Conservation (phyloP, 2,113 vertebrate genomes). For the Podarcis muralis region DNA sequence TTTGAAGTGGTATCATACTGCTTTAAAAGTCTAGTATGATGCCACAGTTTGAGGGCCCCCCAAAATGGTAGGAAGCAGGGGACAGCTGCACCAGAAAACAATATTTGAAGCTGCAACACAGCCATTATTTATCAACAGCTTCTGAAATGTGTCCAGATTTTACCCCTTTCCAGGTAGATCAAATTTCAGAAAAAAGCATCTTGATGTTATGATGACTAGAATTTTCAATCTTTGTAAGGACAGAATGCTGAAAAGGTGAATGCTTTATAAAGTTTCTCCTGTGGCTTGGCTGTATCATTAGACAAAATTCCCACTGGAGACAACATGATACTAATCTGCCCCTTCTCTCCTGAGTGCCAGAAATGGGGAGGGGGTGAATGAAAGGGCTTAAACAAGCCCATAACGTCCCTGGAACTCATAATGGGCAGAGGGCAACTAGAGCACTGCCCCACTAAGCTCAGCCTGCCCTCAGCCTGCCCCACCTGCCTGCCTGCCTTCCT, state of each 20-base stretch:
- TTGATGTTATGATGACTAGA: neutral
- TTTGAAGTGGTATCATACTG: too few relatives aligned
- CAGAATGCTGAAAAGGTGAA: neutral
- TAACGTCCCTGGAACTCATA: too few relatives aligned
- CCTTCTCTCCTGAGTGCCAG: neutral
- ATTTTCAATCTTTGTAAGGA: neutral
- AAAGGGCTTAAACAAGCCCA: neutral
- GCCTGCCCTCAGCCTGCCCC: too few relatives aligned
- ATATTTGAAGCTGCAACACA: neutral
- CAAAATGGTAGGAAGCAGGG: neutral
- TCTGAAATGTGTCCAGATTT: neutral
- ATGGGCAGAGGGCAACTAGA: too few relatives aligned
- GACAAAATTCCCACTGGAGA: neutral
- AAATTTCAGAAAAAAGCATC: neutral
- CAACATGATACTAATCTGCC: neutral
- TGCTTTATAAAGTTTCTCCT: neutral
- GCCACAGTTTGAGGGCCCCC: neutral
- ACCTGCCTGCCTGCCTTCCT: too few relatives aligned
- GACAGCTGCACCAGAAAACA: neutral
- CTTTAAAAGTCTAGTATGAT: too few relatives aligned
- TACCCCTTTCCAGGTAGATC: too few relatives aligned
- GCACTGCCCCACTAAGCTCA: too few relatives aligned
- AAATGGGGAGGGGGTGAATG: neutral
- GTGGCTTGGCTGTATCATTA: neutral
- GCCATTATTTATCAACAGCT: neutral